Base-by-base conservation (phyloP, 1,140 invertebrate species). In the Aphidius ervi region DNA sequence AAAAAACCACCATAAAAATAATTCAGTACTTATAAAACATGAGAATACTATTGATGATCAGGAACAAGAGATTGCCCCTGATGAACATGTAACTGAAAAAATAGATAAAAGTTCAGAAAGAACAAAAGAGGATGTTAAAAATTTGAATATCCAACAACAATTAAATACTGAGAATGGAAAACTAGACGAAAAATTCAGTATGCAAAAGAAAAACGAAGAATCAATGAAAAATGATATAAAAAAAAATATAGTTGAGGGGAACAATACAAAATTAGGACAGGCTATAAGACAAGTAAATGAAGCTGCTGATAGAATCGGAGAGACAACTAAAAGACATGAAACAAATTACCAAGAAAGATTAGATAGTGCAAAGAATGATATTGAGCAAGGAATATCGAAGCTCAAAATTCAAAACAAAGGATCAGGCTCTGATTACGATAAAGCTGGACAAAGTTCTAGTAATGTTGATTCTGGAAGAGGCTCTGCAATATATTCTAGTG, bases 381-480 rank as follows among this genome's bases (percentile, higher is more conserved):
- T 79, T 9, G 74, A 80, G 39, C 74, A 76, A 3, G 70, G 75
- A n/a, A 77, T 79, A 54, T 61, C 69, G 31, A 70, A 73, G 64
- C 57, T 75, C 23, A 83, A 83, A 67, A 83, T 83, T 65, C 78
- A 81, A 54, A 80, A 81, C 63, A 79, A 82, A 49, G 82, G 82
- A 9, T 84, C 83, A 5, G 82, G 79, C n/a, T 84, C 81, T 69
- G 87, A 89, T 81, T 88, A 88, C 67, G 87, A 88, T 68, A 88
- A 89, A 74, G 82, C 86, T 48, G 86, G 86, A 42, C 86, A 87
- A 64, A 81, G 80, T 61, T 88, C 86, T 0, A 88, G 86, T 1
- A 88, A 88, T 68, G 85, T 87, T 10, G 88, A 90, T 75, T 90
- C 88, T 5, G 88, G 88, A 9, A 82, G 88, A 68, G 88, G 88